phyloP scores from a whole-genome alignment of 2,797 vertebrate species.

The Coccyzus lansbergi region DNA sequence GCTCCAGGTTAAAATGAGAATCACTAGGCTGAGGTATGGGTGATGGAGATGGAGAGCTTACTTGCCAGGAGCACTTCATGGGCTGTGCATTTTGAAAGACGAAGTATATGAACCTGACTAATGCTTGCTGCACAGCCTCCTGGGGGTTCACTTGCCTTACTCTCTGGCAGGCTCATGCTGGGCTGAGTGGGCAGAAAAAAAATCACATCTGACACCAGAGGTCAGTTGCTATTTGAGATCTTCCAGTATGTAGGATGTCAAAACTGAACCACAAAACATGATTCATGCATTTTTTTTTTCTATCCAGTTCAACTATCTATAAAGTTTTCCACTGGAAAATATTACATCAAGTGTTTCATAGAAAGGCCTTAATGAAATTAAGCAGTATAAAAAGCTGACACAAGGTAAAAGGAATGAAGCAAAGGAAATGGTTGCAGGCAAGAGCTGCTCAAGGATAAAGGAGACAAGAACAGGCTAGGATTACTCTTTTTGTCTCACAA shows the following conservation, averaged over 20 bases:
- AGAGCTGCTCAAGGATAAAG: background rate
- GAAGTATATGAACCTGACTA: background rate
- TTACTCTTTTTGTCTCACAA: background rate
- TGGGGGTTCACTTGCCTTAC: background rate
- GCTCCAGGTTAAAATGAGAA: background rate
- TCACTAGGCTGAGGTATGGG: background rate
- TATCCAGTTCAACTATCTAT: background rate
- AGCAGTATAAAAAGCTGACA: background rate
- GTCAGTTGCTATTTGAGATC: background rate
- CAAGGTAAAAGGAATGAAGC: background rate
- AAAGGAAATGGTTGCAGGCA: background rate
- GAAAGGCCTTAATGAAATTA: background rate
- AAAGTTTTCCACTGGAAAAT: background rate
- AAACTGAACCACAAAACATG: background rate
- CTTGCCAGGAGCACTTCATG: background rate
- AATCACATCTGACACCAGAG: background rate
- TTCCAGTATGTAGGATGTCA: background rate
- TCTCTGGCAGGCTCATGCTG: background rate
- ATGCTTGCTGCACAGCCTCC: background rate
- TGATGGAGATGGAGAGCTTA: background rate
- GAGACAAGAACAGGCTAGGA: background rate
- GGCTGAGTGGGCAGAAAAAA: background rate
- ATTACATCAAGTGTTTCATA: background rate
- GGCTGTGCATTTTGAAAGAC: background rate
- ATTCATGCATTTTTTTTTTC: background rate